Percentiles rank a stretch among this genome's conserved stretches.
These are phyloP conservation scores for Camponotus vicinus DNA, from an alignment of 1,140 invertebrate genomes.

Conservation along the genomic window DNA sequence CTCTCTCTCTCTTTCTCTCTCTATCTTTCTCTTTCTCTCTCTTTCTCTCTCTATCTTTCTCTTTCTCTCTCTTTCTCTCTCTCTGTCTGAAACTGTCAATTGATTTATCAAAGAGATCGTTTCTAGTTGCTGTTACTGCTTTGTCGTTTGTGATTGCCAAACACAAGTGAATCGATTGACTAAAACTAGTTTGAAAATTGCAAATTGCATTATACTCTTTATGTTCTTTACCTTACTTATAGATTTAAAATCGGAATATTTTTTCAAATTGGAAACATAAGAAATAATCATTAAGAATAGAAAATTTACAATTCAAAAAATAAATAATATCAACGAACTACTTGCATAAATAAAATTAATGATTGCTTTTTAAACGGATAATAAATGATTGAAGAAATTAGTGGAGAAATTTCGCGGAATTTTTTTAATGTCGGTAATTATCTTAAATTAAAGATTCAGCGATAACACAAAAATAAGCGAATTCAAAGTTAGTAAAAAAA, in stretches of 20 bases:
- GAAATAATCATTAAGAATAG: neutral
- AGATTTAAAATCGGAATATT: too few species aligned
- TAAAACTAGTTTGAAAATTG: too few species aligned
- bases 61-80: too few species aligned
- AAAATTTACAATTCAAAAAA: neutral
- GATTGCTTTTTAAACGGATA: neutral
- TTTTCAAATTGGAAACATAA: neutral
- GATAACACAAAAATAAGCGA: neutral
- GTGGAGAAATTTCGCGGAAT: neutral
- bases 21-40: too few species aligned
- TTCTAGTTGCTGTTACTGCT: neutral
- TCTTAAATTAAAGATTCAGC: neutral
- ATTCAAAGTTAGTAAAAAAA: neutral
- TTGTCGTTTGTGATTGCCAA: neutral
- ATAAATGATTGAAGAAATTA: neutral
- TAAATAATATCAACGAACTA: neutral
- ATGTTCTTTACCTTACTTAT: too few species aligned
- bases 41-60: too few species aligned
- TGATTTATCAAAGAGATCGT: neutral
- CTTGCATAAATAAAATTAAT: neutral
- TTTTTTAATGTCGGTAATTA: neutral
- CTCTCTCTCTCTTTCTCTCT: too few species aligned
- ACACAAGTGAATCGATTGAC: neutral
- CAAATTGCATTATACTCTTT: too few species aligned
- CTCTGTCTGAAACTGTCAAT: conserved; percentile 15